Base-by-base conservation (phyloP, 2,888 invertebrate genomes). In the Idaea dimidiata region DNA sequence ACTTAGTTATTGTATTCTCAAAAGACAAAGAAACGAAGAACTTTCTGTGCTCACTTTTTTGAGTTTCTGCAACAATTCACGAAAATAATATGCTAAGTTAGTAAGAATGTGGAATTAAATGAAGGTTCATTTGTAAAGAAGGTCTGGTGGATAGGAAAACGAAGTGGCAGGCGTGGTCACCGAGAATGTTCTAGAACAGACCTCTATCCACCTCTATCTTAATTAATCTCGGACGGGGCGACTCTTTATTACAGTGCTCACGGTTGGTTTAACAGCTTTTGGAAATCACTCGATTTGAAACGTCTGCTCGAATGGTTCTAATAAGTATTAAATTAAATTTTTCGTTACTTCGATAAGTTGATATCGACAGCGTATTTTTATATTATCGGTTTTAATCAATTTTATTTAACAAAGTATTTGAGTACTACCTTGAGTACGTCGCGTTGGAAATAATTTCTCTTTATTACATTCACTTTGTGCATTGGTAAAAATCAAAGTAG, bases 221-320 rank as follows among this genome's bases (percentile, higher is more conserved):
- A 87, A 88, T 88, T 88, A 88, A 88, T 87, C 84, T 83, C 71
- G 76, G 78, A 76, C 79, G 74, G 76, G 71, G 76, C 74, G 76
- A 80, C 82, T 81, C 84, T 88, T 87, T 87, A 88, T 87, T 86
- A 83, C 82, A 80, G 79, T 81, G 80, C 83, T 87, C 83, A 83
- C 81, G 84, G 81, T 82, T 84, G 82, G 83, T 79, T 84, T 83
- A 81, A 77, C 82, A 80, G 82, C 84, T 81, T 83, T 82, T 82
- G 80, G 79, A 74, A 81, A 79, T 82, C 83, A 83, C 81, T 87
- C 85, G 81, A 80, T 83, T 82, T 73, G 81, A 81, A 82, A 82
- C 78, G 78, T 81, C 80, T 81, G 80, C 79, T 78, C 66, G 69
- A 75, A 73, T 73, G 75, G 70, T 67, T 73, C 70, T 72, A 67